These are phyloP conservation scores for Marmota monax DNA, from an alignment of 2,113 vertebrate species.

Conservation along the genomic window DNA sequence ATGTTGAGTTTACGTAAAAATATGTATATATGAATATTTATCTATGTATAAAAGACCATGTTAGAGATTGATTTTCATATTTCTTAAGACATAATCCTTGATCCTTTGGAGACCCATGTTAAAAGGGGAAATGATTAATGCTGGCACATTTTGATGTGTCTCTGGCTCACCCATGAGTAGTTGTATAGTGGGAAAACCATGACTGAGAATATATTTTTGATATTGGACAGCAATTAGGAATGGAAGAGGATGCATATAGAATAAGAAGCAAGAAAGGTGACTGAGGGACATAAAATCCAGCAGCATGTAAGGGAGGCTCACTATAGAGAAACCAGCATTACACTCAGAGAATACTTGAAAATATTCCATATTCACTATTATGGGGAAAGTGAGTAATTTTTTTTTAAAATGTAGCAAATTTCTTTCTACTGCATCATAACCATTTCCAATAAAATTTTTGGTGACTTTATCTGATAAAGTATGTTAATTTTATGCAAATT, in stretches of 20 bases:
- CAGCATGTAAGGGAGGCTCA: accelerated
- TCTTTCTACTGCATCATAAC: background rate
- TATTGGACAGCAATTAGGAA: background rate
- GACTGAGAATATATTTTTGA: background rate
- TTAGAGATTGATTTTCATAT: background rate
- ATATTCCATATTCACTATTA: background rate
- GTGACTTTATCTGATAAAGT: background rate
- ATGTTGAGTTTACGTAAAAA: background rate
- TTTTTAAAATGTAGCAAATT: background rate
- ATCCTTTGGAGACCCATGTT: background rate
- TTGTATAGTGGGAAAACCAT: background rate
- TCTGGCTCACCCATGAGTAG: background rate
- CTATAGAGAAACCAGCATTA: background rate
- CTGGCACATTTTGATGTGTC: background rate
- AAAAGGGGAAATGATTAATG: background rate
- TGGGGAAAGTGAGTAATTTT: slow-evolving; percentile 27
- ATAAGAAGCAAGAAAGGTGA: background rate
- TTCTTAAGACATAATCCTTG: background rate
- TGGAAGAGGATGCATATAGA: background rate
- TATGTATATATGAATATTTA: background rate
- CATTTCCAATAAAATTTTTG: slow-evolving; percentile 12
- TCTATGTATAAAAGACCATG: background rate
- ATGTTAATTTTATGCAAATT: slow-evolving; percentile 23
- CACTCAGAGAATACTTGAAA: background rate
- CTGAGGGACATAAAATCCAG: accelerated